Percentiles rank a stretch among this genome's conserved stretches.
These are phyloP conservation scores for Pimpla rufipes DNA, from an alignment of 2,888 invertebrate genomes.

Conservation along the genomic window DNA sequence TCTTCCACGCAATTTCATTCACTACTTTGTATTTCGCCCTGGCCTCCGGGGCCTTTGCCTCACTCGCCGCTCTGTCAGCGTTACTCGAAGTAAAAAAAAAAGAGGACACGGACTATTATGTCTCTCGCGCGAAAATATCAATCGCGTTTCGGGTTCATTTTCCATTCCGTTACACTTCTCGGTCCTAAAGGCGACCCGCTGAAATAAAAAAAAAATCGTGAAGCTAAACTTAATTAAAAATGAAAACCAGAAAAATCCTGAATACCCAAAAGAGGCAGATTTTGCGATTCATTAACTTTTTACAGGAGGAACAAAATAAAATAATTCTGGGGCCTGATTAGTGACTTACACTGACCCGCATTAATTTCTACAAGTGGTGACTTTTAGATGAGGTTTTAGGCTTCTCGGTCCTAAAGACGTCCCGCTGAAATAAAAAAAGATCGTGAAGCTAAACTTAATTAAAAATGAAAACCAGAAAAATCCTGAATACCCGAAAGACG, in stretches of 20 bases:
- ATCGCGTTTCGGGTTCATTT: neutral
- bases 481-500: too few species aligned
- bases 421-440: conserved; percentile 13
- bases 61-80: conserved; percentile 13
- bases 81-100: conserved; percentile 35
- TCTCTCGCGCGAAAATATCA: conserved; percentile 1
- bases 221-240: too few species aligned
- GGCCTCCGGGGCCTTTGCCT: conserved; percentile 36
- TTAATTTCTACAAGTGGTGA: conserved; percentile 29
- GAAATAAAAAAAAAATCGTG: too few species aligned
- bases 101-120: conserved; percentile 18
- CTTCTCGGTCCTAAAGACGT: neutral
- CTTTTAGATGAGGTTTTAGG: neutral
- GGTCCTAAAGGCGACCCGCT: neutral
- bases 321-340: too few species aligned
- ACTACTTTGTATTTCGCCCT: conserved; percentile 54
- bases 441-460: conserved; percentile 35
- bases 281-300: too few species aligned
- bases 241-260: too few species aligned
- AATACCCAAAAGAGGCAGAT: too few species aligned
- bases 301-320: too few species aligned
- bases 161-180: neutral
- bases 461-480: too few species aligned
- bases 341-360: too few species aligned
- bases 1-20: conserved; percentile 71